Evolutionary conservation across 2,797 vertebrate species (phyloP), one percentile per base, ranked within the genome.

Genomic region (Nasua narica): DNA sequence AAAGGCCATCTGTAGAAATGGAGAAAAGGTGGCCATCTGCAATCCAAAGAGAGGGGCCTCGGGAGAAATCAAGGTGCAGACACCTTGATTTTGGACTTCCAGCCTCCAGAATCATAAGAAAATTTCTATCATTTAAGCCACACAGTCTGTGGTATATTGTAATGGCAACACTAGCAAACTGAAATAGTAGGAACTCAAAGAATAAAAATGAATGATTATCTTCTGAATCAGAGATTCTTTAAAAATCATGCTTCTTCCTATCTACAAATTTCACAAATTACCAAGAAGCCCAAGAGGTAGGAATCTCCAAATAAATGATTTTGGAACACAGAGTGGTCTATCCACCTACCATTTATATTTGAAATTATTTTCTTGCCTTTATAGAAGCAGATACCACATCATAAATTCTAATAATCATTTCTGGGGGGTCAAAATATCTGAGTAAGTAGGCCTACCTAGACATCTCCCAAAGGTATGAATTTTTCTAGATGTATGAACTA

Each of bases 151-250:
- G 19, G 37, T n/a, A 40, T 70, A 79, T 94, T 87, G 21, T 81
- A 79, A 56, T n/a, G 29, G 40, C 37, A 83, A 6, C 5, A n/a
- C 16, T 54, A 52, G 43, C 14, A 78, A 87, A 96, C 7, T 37
- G 46, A 88, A 56, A 95, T 9, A 56, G 37, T 37, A 81, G 14
- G n/a, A 13, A 90, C 18, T 77, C 43, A 60, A 37, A 94, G 27
- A 90, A 86, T 82, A 91, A 85, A 92, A 96, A 74, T 70, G 21
- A 91, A 94, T 58, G 50, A 50, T 60, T 93, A 78, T 25, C n/a
- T 94, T 91, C 50, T 91, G 69, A 96, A 52, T 67, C 62, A 92
- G n/a, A 67, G 69, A 79, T 95, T 93, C 29, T 82, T 85, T 69
- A 91, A 89, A 78, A 2, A 77, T 29, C 60, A 87, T 23, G 78